Evolutionary conservation across 2,797 vertebrate genomes (phyloP), one percentile per base, ranked within the genome.

Genomic region (Tokudaia tokunoshimensis): DNA sequence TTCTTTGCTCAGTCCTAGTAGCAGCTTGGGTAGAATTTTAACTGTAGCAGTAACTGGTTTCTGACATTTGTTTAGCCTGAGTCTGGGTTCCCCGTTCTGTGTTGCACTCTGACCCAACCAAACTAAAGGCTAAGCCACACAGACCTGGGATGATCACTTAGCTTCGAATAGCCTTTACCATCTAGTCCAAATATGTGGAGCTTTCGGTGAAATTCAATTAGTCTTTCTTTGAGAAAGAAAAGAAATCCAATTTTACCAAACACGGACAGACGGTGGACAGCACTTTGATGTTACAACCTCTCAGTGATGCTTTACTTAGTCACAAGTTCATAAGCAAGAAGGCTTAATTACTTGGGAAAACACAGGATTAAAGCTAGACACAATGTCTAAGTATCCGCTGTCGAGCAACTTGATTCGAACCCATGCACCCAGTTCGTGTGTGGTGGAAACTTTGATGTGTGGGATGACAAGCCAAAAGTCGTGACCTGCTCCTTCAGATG

Each of bases 281-380:
- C 96, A 98, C 98, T 99, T 99, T 99, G 98, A 99, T 99, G 98
- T 98, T 97, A 98, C 98, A 98, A 98, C 98, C 98, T 98, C 98
- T 98, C 97, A 26, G 98, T 92, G 97, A 65, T 88, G 98, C 98
- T 99, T 99, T 98, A 97, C 98, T 98, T 96, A 98, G 98, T 98
- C 98, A 98, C 98, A 98, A 99, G 99, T 99, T 99, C 98, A 99
- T 99, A 99, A 99, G 98, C 98, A 98, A 98, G 98, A 98, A 97
- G 97, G 97, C 97, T 97, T 98, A 99, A 99, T 99, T 95, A 99
- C 97, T 99, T 99, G 98, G 61, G 98, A 98, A 98, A 99, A 99
- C 98, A 99, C 83, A 96, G 97, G 98, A 98, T 99, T 98, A 98
- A 97, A 98, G 97, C 47, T 15, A 75, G 0, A 31, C 93, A 99